A percentile compares a stretch with the other conserved stretches of the same genome.
Conservation (phyloP, 2,113 vertebrate species). For the Tylochromis polylepis region DNA sequence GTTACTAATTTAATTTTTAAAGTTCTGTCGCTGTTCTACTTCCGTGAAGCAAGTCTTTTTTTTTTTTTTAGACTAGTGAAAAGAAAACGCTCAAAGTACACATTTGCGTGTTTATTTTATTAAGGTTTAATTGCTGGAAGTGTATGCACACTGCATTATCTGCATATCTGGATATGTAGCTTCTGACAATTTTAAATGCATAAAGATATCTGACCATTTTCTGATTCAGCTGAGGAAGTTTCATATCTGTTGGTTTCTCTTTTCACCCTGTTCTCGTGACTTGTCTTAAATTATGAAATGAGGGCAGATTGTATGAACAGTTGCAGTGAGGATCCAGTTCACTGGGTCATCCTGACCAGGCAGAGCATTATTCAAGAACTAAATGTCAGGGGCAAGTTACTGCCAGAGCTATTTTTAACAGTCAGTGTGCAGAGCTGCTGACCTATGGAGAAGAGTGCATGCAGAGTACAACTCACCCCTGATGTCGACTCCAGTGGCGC, state of each 20-base stretch:
- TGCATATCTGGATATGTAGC: neutral
- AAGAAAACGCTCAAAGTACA: neutral
- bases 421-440: neutral
- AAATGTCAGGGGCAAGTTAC: conserved; percentile 44
- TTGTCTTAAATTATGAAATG: neutral
- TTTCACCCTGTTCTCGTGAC: neutral
- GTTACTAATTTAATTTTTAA: neutral
- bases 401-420: conserved; percentile 40
- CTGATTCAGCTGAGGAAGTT: neutral
- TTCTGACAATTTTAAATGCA: neutral
- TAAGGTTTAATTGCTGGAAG: neutral
- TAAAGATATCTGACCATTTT: neutral
- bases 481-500: neutral
- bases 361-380: conserved; percentile 18
- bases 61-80: neutral
- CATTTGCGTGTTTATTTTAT: neutral
- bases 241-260: neutral
- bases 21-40: neutral
- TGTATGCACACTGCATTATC: neutral
- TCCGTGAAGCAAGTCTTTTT: neutral
- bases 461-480: neutral
- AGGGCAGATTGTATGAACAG: neutral
- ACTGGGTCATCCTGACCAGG: neutral
- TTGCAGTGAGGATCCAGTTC: neutral
- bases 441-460: neutral